A percentile compares a stretch with the other conserved stretches of the same genome.
Evolutionary conservation across 1,140 invertebrate species (phyloP).

Genomic region (Araneus ventricosus): DNA sequence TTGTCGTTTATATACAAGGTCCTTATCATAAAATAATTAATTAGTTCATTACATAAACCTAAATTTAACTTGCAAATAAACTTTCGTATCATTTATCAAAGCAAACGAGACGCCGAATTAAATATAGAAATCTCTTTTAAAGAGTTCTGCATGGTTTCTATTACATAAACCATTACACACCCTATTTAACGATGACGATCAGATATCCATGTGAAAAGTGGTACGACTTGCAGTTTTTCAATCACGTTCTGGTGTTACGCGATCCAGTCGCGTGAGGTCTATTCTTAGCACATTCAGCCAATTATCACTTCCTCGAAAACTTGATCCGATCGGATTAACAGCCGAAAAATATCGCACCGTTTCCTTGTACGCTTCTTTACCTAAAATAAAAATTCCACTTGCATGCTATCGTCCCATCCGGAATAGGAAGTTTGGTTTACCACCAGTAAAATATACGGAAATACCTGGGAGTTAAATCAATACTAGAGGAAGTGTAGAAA

Average conservation of each 20-base stretch:
- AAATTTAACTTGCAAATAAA: too few relatives aligned
- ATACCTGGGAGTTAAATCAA: not conserved
- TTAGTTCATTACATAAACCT: too few relatives aligned
- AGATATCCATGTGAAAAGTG: not conserved
- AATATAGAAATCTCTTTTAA: too few relatives aligned
- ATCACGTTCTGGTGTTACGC: conserved; percentile 15
- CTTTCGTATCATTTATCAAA: too few relatives aligned
- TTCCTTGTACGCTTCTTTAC: not conserved
- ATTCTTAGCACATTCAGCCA: not conserved
- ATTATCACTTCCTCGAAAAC: conserved; percentile 24
- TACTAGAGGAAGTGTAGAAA: not conserved
- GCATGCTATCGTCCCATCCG: not conserved
- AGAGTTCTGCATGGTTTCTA: not conserved
- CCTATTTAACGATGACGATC: not conserved
- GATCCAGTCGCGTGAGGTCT: not conserved
- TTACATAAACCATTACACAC: conserved; percentile 8
- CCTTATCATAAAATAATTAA: too few relatives aligned
- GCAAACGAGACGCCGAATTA: too few relatives aligned
- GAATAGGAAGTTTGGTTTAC: not conserved
- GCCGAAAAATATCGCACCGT: not conserved
- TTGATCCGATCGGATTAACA: not conserved
- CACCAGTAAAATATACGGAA: not conserved
- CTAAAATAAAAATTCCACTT: not conserved
- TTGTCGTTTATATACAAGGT: too few relatives aligned
- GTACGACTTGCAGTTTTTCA: not conserved